phyloP scores from a whole-genome alignment of 2,113 vertebrate species.

The Dasyurus viverrinus region DNA sequence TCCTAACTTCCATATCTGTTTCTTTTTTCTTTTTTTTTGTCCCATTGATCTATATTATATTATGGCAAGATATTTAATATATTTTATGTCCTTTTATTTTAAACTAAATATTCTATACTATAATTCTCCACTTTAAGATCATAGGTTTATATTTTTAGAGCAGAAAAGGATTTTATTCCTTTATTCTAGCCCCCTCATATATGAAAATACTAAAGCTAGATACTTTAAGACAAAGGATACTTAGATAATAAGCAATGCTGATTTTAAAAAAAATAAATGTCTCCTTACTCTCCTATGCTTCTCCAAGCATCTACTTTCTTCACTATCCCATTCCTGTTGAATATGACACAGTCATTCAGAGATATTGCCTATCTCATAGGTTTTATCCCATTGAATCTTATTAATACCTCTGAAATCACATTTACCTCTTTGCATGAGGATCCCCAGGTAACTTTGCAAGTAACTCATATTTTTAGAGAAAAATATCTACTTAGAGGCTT shows the following conservation, averaged over 20 bases:
- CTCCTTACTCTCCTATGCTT: neutral
- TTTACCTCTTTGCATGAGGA: neutral
- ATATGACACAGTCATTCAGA: neutral
- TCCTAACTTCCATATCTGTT: neutral
- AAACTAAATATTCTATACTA: neutral
- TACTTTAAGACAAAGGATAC: neutral
- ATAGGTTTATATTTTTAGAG: neutral
- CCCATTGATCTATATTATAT: neutral
- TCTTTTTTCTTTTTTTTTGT: neutral
- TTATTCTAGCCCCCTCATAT: neutral
- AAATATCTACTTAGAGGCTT: neutral
- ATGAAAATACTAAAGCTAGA: neutral
- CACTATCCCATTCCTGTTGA: neutral
- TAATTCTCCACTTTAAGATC: neutral
- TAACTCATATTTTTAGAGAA: neutral
- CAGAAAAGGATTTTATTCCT: neutral
- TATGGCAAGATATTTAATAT: neutral
- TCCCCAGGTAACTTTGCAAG: neutral
- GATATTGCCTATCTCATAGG: neutral
- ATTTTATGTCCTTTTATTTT: neutral
- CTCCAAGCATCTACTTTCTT: neutral
- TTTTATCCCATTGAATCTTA: neutral
- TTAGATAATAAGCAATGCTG: neutral
- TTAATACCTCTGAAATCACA: neutral
- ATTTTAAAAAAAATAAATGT: neutral